Base-by-base conservation (phyloP, 2,113 vertebrate genomes). In the Oxygymnocypris stewartii region DNA sequence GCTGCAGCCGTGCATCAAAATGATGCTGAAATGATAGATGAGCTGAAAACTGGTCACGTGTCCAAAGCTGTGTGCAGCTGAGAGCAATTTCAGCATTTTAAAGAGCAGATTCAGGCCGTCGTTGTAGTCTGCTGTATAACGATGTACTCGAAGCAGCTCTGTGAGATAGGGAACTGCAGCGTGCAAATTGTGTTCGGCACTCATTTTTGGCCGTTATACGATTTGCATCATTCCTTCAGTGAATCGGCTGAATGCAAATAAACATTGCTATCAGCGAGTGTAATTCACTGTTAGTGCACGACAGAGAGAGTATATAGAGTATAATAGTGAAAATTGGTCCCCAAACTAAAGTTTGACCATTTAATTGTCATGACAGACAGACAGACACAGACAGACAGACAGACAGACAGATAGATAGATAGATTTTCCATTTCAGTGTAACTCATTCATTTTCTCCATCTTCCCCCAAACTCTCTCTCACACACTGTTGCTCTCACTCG, bases 401-500 rank as follows among this genome's bases (percentile, higher is more conserved):
- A 7, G 51, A 57, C 2, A 20, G 54, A 47, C 12, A 47, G 47
- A 47, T 47, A 47, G 47, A 9, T n/a, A n/a, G 6, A 20, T 1
- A 2, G 23, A 18, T 59, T 73, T 42, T 74, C 37, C 7, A 59
- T 59, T 59, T 59, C 47, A 25, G 6, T 73, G 14, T 63, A 47
- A 63, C 13, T 12, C 42, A 9, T 31, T 63, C 3, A 80, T 87
- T 74, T 75, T 49, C 25, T 42, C 49, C 16, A 57, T 40, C n/a
- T 75, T 42, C 57, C 67, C 28, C 67, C 28, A 59, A 61, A 35
- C 71, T 78, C 42, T 80, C 76, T 54, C 78, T 63, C 40, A 54
- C 49, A 71, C 89, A 90, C 54, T 87, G 91, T 92, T 89, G 90
- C 90, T 88, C 88, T 90, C 63, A 86, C 90, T 91, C 87, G 20